Base-by-base conservation (phyloP, 2,113 vertebrate species). In the Calyptomena viridis region DNA sequence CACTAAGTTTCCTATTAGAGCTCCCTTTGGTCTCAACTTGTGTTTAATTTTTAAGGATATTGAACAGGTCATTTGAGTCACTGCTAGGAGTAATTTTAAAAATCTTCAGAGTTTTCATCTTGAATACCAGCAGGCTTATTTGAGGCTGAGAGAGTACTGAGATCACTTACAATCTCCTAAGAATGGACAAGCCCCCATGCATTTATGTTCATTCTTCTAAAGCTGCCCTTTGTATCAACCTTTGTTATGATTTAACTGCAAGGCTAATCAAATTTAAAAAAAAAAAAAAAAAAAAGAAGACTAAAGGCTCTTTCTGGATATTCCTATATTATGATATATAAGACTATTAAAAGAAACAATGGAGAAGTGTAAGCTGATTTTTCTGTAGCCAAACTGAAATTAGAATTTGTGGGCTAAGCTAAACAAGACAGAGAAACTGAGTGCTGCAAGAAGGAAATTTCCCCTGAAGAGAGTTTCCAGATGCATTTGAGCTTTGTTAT, bases 1-100 rank as follows among this genome's bases (percentile, higher is more conserved):
- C 39, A 33, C 84, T 37, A 63, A 81, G 33, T 79, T 2, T 2
- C 40, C 64, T 91, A 53, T 86, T 77, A 90, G 42, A 60, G 31
- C 35, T 78, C 83, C 39, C 69, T 83, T 90, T 33, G 17, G 73
- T 47, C 67, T 39, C 71, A 87, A 49, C 46, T 78, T 77, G 15
- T 69, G 84, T n/a, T 86, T 91, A 76, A 92, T 91, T 96, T 96
- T 87, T 91, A 84, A 95, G 75, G 55, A 90, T 95, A 80, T 78
- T 71, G 63, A 86, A 64, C 71, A 74, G 47, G 39, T 22, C 20
- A 46, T 92, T 84, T 64, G 81, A 94, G 81, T 84, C 40, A 67
- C 78, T 30, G 53, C 66, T 90, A 77, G 31, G 24, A 60, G 37
- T 83, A 86, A 91, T 88, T 91, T 84, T 27, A 55, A 87, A 89